Conservation (phyloP, 1,140 invertebrate genomes). For the Lordiphosa collinella region DNA sequence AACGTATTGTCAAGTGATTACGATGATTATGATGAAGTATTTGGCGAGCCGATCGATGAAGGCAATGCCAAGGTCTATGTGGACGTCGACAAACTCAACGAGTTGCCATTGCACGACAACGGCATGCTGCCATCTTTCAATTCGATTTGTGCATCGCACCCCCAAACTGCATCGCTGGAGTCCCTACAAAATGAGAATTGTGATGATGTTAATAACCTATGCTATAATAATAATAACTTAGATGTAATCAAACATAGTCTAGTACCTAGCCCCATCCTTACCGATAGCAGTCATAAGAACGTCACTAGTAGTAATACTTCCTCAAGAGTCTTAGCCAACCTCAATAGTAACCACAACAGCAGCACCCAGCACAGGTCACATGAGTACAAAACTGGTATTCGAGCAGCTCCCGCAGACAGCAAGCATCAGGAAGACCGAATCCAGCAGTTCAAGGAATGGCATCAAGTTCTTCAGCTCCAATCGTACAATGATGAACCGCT, state of each 20-base stretch:
- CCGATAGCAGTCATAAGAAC: conserved; percentile 13
- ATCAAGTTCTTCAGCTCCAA: conserved; percentile 86
- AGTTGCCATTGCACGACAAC: conserved; percentile 50
- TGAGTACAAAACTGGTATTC: conserved; percentile 56
- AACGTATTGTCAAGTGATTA: conserved; percentile 18
- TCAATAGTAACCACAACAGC: conserved; percentile 3
- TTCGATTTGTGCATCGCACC: conserved; percentile 35
- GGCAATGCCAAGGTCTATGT: conserved; percentile 2
- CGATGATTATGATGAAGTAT: conserved; percentile 14
- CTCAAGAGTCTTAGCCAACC: neutral
- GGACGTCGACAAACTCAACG: conserved; percentile 7
- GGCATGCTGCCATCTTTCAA: conserved; percentile 60
- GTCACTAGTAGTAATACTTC: conserved; percentile 20
- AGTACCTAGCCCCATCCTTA: conserved; percentile 9
- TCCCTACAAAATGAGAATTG: conserved; percentile 35
- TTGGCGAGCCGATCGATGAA: neutral
- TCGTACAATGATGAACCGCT: conserved; percentile 87
- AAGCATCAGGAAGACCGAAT: neutral
- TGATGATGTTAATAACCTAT: conserved; percentile 45
- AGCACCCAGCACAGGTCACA: neutral
- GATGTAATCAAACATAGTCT: conserved; percentile 40
- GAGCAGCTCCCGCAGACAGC: conserved; percentile 14
- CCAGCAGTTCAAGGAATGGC: conserved; percentile 87
- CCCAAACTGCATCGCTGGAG: conserved; percentile 7
- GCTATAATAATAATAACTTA: conserved; percentile 54